Base-by-base conservation (phyloP, 2,888 invertebrate species). In the Ectropis crepuscularia region DNA sequence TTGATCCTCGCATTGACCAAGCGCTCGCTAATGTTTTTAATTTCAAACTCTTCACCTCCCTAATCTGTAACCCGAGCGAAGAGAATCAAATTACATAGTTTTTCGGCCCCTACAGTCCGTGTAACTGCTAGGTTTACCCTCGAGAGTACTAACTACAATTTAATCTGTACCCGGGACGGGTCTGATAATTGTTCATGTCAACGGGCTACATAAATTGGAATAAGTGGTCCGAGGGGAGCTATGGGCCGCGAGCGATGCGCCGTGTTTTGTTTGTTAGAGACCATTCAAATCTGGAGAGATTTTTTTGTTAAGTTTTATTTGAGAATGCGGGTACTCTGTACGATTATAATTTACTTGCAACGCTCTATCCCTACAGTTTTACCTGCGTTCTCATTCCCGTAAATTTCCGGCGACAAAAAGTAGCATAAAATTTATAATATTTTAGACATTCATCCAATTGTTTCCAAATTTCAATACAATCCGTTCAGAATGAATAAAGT, bases 21-120 rank as follows among this genome's bases (percentile, higher is more conserved):
- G 4, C 16, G 1, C 16, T 28, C 16, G 16, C 16, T 28, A 28
- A 28, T 28, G 16, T 28, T 28, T 4, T 28, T 28, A 28, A 28
- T 28, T 28, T 28, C 16, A 28, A 39, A 12, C 16, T 41, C 8
- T 55, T 16, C 16, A 8, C 1, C 12, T 46, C 8, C 41, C 55
- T 55, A 47, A 47, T 47, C 55, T 28, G 38, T n/a, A 43, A 28
- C 39, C 7, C 47, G n/a, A 28, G 73, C 73, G 62, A 65, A 71
- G 71, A 64, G 57, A 76, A 79, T 80, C 77, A 69, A 75, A 76
- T 80, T 76, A 77, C 73, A 74, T 76, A 78, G 75, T 76, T 76
- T 80, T 79, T 76, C 60, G 70, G 70, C 53, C 64, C 65, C 55
- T 65, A 45, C 43, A 39, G 63, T 45, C 46, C 38, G 28, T 42